Conservation (phyloP, 2,113 vertebrate species). For the Spilogale gracilis region DNA sequence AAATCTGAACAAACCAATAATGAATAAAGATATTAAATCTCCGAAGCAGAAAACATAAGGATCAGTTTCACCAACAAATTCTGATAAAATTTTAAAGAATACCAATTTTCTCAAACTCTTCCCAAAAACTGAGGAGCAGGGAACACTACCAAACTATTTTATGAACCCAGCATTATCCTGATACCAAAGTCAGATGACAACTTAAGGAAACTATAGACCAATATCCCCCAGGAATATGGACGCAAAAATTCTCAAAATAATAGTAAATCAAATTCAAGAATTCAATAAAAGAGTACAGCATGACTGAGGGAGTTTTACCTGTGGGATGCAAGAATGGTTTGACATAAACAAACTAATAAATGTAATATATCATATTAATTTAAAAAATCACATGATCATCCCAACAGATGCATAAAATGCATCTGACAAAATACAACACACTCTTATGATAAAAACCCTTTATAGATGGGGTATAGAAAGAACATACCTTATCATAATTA, state of each 20-base stretch:
- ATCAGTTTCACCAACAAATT: not conserved
- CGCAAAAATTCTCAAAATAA: not conserved
- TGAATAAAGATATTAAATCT: not conserved
- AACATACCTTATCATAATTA: not conserved
- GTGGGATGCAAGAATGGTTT: not conserved
- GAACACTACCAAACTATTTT: not conserved
- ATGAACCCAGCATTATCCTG: not conserved
- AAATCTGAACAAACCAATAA: not conserved
- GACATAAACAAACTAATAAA: not conserved
- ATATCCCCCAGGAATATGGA: not conserved
- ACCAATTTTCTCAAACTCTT: not conserved
- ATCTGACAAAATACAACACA: not conserved
- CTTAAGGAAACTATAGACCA: not conserved
- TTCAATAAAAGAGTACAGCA: not conserved
- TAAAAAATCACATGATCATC: not conserved
- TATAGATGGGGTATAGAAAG: not conserved
- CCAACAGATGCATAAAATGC: not conserved
- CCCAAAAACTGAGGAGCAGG: not conserved
- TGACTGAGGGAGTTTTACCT: not conserved
- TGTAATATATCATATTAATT: not conserved
- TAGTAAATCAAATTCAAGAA: not conserved
- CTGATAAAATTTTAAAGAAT: not conserved
- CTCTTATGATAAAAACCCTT: not conserved
- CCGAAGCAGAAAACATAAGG: too few species aligned
- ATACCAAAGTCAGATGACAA: not conserved